Base-by-base conservation (phyloP, 1,140 invertebrate genomes). In the Stegodyphus dumicola region DNA sequence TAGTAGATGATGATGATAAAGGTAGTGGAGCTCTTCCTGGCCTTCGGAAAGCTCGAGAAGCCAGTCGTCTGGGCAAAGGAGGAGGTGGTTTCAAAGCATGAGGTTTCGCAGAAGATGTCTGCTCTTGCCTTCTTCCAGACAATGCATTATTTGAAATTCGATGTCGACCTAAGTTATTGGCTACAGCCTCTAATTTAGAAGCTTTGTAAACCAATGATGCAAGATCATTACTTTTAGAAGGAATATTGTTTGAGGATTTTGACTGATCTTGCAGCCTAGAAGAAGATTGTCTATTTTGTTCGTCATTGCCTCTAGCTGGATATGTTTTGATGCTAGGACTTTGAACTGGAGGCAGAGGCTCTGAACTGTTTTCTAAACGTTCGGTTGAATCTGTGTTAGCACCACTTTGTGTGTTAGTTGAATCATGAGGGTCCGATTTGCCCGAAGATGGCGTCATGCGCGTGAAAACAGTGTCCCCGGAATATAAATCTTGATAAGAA, bases 61-160 rank as follows among this genome's bases (percentile, higher is more conserved):
- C 54, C 11, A 77, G 69, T 18, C 76, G 48, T 64, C 54, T 77
- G 5, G 84, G 60, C 13, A 86, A n/a, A 56, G 81, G 81, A 49
- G 81, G 81, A 49, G 81, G 81, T 33, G 84, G 84, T 33, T 86
- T 86, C 18, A 85, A 49, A 69, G 77, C 67, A n/a, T 49, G 81
- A 17, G 81, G 33, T 56, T 69, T 76, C 49, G 73, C 54, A 5
- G 52, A 13, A 6, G 73, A 6, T 7, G 75, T 53, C 65, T 71
- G 75, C 18, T 77, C 81, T 49, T 67, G 51, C 52, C 66, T 67
- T 69, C 65, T 76, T 4, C 56, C 79, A 13, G 71, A 15, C 6
- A 69, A 71, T 11, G 54, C 15, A 51, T 80, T 80, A 17, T 60
- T 65, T 11, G 66, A 69, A 5, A 80, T 15, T 52, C 79, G 53